These are phyloP conservation scores for Donacobius atricapilla DNA, from an alignment of 2,113 vertebrate genomes.

Conservation along the genomic window DNA sequence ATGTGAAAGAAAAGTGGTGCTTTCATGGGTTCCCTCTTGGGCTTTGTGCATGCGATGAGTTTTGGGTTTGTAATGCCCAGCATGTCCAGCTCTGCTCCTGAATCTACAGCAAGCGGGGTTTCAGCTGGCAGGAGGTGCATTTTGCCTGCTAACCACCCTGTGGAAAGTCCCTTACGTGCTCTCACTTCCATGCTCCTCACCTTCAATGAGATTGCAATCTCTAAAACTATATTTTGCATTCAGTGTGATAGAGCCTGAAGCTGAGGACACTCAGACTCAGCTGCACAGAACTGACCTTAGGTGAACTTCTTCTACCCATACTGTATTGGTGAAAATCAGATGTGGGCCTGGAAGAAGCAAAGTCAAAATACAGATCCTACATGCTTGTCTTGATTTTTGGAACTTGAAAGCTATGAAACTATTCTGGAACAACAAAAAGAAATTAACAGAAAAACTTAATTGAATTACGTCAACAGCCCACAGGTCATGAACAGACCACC, in stretches of 20 bases:
- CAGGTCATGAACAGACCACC: background rate
- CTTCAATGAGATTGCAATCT: background rate
- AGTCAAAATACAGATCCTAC: background rate
- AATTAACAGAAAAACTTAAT: background rate
- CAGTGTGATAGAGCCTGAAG: background rate
- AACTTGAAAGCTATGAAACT: background rate
- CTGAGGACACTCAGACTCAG: background rate
- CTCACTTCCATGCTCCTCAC: fast-evolving
- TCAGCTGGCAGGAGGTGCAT: background rate
- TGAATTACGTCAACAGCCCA: background rate
- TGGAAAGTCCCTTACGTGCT: background rate
- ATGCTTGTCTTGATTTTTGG: background rate
- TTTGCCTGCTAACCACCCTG: background rate
- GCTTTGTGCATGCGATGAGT: background rate
- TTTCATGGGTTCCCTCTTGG: background rate
- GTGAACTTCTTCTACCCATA: background rate
- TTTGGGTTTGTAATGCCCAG: background rate
- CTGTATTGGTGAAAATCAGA: background rate
- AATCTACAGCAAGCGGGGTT: background rate
- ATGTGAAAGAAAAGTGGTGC: background rate
- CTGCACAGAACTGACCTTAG: background rate
- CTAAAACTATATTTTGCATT: background rate
- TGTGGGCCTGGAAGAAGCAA: background rate
- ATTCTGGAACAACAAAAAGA: background rate
- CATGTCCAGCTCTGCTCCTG: background rate